These are phyloP conservation scores for Grallaria varia DNA, from an alignment of 2,113 vertebrate genomes.

Conservation along the genomic window DNA sequence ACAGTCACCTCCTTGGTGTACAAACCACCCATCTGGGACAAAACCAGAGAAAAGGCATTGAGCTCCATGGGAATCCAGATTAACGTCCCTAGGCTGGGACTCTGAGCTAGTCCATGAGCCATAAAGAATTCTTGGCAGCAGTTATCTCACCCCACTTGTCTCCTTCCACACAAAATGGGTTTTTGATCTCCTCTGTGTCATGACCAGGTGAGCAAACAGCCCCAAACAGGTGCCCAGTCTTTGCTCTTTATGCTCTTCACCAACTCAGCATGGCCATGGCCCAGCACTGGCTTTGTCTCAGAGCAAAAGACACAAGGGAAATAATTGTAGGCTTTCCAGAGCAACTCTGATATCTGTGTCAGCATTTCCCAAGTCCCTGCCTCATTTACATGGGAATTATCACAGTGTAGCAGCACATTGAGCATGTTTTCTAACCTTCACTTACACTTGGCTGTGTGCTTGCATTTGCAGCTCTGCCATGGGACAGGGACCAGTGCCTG, in stretches of 20 bases:
- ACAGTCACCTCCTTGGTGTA: neutral
- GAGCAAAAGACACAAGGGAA: neutral
- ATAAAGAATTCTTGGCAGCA: neutral
- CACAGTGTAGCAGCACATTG: neutral
- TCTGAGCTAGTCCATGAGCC: neutral
- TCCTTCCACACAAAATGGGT: neutral
- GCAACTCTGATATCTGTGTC: neutral
- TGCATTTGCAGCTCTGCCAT: constrained; percentile 39
- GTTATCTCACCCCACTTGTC: neutral
- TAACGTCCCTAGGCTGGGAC: neutral
- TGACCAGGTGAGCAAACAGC: accelerated
- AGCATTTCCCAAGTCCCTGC: neutral
- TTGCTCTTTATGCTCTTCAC: neutral
- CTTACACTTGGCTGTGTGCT: constrained; percentile 18
- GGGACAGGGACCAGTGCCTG: constrained; percentile 55
- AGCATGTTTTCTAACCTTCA: neutral
- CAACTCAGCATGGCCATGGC: neutral
- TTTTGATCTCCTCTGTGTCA: neutral
- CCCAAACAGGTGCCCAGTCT: neutral
- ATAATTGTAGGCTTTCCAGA: neutral
- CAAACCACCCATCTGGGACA: neutral
- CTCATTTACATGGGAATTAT: neutral
- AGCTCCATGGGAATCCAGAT: neutral
- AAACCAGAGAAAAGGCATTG: neutral
- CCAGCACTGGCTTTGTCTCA: neutral